A percentile compares a stretch with the other conserved stretches of the same genome.
phyloP scores from a whole-genome alignment of 2,888 invertebrate genomes.

The Griposia aprilina region DNA sequence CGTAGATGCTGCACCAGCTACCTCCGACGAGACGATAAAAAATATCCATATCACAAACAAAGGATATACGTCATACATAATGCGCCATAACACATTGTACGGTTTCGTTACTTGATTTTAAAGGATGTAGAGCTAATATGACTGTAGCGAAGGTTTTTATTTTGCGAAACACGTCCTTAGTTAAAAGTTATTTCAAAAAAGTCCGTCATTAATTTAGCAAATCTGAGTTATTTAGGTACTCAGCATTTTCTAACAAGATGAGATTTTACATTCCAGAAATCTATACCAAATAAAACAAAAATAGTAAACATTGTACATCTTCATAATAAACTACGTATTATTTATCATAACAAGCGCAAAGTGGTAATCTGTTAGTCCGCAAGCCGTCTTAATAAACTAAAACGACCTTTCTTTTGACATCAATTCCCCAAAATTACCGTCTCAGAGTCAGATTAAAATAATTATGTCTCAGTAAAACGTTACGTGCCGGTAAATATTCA shows the following conservation, averaged over 20 bases:
- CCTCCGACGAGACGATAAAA: conserved; percentile 66
- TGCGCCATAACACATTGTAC: conserved; percentile 15
- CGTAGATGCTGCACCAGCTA: conserved; percentile 64
- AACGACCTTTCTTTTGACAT: conserved; percentile 80
- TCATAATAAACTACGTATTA: conserved; percentile 44
- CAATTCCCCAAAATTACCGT: conserved; percentile 83
- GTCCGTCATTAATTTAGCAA: conserved; percentile 4
- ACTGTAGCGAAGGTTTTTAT: not conserved
- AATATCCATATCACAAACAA: conserved; percentile 64
- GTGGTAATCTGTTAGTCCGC: conserved; percentile 50
- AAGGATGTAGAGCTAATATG: not conserved
- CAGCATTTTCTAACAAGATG: not conserved
- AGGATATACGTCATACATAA: conserved; percentile 33
- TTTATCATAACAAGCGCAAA: conserved; percentile 50
- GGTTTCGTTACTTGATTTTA: not conserved
- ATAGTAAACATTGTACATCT: conserved; percentile 20
- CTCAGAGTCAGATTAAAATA: conserved; percentile 87
- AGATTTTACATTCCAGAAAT: conserved; percentile 2
- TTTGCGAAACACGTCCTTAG: not conserved
- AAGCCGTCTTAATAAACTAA: conserved; percentile 61
- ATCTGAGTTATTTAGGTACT: not conserved
- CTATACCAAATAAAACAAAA: conserved; percentile 9
- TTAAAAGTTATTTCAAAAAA: not conserved
- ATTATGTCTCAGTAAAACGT: conserved; percentile 86
- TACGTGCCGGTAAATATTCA: conserved; percentile 87